Percentiles rank a stretch among this genome's conserved stretches.
Evolutionary conservation across 2,888 invertebrate species (phyloP).

Genomic region (Callyntrura guangdongensis): DNA sequence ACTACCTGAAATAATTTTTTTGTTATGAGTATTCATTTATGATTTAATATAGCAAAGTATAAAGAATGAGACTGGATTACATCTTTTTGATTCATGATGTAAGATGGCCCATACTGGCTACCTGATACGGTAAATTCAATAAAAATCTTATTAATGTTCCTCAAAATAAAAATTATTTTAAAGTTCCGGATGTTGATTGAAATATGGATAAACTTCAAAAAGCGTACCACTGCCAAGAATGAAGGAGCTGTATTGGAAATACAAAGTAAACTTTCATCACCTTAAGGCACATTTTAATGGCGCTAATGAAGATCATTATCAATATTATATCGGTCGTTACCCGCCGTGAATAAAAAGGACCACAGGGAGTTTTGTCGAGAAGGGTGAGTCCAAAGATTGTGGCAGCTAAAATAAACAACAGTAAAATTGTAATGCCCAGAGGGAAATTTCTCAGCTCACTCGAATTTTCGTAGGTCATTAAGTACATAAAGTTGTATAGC

Average conservation of each 20-base stretch:
- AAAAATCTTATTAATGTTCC: background rate
- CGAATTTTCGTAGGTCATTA: background rate
- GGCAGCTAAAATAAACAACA: conserved; percentile 53
- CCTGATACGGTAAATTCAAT: conserved; percentile 69
- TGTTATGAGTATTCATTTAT: too few species aligned
- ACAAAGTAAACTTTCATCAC: background rate
- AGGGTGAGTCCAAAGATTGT: too few species aligned
- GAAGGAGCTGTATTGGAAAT: conserved; percentile 47
- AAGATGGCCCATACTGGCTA: conserved; percentile 72
- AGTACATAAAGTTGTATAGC: background rate
- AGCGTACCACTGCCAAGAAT: conserved; percentile 48
- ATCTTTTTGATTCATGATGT: conserved; percentile 67
- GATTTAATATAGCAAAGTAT: too few species aligned
- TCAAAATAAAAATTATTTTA: too few species aligned
- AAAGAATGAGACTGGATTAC: too few species aligned
- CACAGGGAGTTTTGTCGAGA: conserved; percentile 36
- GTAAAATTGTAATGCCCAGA: background rate
- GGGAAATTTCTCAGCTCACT: too few species aligned
- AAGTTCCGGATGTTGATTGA: too few species aligned
- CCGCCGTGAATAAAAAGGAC: conserved; percentile 71
- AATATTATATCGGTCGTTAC: conserved; percentile 13
- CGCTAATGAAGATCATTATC: background rate
- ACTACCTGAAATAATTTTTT: too few species aligned
- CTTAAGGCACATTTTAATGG: conserved; percentile 15
- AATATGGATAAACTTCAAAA: background rate